A percentile compares a stretch with the other conserved stretches of the same genome.
These are phyloP conservation scores for Danio albolineatus DNA, from an alignment of 2,797 vertebrate genomes.

Conservation along the genomic window DNA sequence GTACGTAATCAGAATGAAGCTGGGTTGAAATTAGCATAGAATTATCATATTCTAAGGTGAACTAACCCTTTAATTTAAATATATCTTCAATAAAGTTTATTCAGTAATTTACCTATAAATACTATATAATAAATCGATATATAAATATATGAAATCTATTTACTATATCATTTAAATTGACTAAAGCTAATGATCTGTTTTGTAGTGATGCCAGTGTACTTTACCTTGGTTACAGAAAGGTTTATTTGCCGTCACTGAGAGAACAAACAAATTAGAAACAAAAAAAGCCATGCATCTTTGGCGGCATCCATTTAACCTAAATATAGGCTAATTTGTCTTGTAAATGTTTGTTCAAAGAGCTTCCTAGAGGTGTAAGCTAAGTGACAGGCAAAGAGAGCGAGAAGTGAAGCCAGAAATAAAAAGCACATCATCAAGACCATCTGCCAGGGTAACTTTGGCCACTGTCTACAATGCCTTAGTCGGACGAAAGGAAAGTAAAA, in stretches of 20 bases:
- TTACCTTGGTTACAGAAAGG: constrained; percentile 10
- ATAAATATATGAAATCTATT: no score
- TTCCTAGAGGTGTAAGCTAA: constrained; percentile 2
- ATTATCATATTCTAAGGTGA: no score
- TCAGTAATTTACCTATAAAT: no score
- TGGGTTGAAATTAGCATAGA: no score
- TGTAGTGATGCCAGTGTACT: background rate
- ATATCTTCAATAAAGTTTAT: no score
- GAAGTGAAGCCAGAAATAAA: constrained; percentile 14
- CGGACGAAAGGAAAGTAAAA: background rate
- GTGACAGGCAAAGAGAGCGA: background rate
- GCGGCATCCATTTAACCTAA: constrained; percentile 2
- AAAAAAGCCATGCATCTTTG: constrained; percentile 5
- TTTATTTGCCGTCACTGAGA: background rate
- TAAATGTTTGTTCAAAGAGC: constrained; percentile 13
- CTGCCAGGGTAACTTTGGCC: background rate
- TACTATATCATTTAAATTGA: background rate
- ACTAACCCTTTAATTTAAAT: no score
- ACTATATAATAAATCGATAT: no score
- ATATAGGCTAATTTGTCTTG: constrained; percentile 27
- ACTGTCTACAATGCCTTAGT: background rate
- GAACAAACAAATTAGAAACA: constrained; percentile 29
- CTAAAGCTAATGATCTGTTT: background rate
- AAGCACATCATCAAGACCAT: background rate
- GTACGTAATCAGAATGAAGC: no score